phyloP scores from a whole-genome alignment of 2,888 invertebrate genomes.

The Autographa gamma region DNA sequence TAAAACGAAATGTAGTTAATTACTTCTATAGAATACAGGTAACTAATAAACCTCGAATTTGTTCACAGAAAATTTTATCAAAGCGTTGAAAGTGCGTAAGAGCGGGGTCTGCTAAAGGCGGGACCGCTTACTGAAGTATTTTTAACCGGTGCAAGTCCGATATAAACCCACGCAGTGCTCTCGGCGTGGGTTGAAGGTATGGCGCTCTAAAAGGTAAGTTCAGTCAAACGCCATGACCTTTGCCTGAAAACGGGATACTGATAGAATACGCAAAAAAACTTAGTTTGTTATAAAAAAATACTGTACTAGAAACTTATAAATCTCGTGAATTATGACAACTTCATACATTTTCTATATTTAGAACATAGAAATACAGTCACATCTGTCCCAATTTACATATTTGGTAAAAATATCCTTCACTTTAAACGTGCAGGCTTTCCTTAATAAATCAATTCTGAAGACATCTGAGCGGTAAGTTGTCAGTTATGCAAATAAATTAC shows the following conservation, averaged over 20 bases:
- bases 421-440: conserved; percentile 4
- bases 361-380: conserved; percentile 25
- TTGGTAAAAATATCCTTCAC: conserved; percentile 26
- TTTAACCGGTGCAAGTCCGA: too few species aligned
- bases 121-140: too few species aligned
- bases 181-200: too few species aligned
- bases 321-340: not conserved
- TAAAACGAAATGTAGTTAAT: not conserved
- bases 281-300: too few species aligned
- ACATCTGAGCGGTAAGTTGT: conserved; percentile 23
- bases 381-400: conserved; percentile 39
- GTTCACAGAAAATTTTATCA: not conserved
- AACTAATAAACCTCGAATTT: not conserved
- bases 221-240: too few species aligned
- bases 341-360: conserved; percentile 19
- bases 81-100: too few species aligned
- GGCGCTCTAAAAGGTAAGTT: too few species aligned
- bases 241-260: too few species aligned
- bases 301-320: too few species aligned
- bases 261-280: too few species aligned
- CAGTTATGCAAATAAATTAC: conserved; percentile 24
- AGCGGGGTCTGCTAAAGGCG: too few species aligned
- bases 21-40: not conserved
- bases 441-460: conserved; percentile 35
- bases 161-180: too few species aligned